Percentiles rank a stretch among this genome's conserved stretches.
Evolutionary conservation across 2,797 vertebrate species (phyloP).

Genomic region (Epinephelus awoara): DNA sequence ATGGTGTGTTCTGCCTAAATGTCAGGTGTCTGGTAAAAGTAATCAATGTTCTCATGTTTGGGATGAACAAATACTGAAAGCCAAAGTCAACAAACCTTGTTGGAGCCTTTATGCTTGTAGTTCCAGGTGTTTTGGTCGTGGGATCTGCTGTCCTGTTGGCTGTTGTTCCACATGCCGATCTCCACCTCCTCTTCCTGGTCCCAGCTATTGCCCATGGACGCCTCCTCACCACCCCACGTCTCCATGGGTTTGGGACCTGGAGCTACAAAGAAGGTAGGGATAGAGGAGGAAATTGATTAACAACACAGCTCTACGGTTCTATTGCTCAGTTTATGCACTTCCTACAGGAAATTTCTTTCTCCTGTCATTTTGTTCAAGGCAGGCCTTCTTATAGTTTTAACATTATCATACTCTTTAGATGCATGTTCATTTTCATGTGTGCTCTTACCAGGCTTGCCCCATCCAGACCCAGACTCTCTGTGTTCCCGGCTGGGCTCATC

Average conservation of each 20-base stretch:
- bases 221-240: slow-evolving; percentile 92
- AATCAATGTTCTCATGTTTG: not conserved
- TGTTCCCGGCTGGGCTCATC: slow-evolving; percentile 83
- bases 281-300: not conserved
- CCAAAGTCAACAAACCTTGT: slow-evolving; percentile 86
- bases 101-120: slow-evolving; percentile 93
- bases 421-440: not conserved
- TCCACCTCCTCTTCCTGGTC: slow-evolving; percentile 97
- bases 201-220: slow-evolving; percentile 90
- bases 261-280: slow-evolving; percentile 2
- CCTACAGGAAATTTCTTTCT: not conserved
- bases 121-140: slow-evolving; percentile 92
- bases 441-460: slow-evolving; percentile 92
- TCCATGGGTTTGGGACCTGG: slow-evolving; percentile 95
- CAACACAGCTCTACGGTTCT: not conserved
- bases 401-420: not conserved
- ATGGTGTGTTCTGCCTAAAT: not conserved
- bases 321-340: not conserved
- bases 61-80: not conserved
- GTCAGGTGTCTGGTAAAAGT: not conserved
- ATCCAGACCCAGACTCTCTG: slow-evolving; percentile 80
- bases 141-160: slow-evolving; percentile 89
- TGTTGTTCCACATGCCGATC: slow-evolving; percentile 98
- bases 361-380: not conserved
- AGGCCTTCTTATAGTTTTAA: not conserved